Base-by-base conservation (phyloP, 2,113 vertebrate species). In the Takifugu flavidus region DNA sequence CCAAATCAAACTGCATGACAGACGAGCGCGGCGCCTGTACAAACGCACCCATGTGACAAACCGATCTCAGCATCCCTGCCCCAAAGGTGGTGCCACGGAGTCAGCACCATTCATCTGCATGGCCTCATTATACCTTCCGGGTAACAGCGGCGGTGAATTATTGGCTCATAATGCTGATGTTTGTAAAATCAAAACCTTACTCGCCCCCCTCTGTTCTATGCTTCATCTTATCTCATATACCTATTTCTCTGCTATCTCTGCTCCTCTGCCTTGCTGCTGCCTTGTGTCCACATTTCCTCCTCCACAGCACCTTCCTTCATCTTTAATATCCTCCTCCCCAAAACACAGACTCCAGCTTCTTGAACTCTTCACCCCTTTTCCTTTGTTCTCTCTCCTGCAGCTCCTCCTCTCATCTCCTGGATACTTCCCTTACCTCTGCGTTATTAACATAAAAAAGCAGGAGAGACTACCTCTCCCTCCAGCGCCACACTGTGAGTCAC, bases 1-100 rank as follows among this genome's bases (percentile, higher is more conserved):
- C 78, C 79, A 77, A 61, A 72, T 74, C 79, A 86, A 86, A 89
- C 81, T 80, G 82, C 59, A 74, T 86, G 86, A 89, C 79, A 70
- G 81, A 89, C 86, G 82, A 85, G 82, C 80, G 82, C 86, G 85
- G 87, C 86, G 80, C 76, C 80, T 60, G 80, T 82, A 84, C 82
- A 83, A 80, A 84, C 75, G 74, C 60, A 66, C 70, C 58, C 67
- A 78, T 75, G 76, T 86, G 84, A 87, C 67, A 72, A 83, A 86
- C 86, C 77, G 74, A 85, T 84, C 58, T 34, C 10, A 26, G 51
- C 45, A 3, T 83, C 84, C 79, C 55, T 78, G 73, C 65, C 60
- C 60, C 56, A 78, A 76, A 77, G 52, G 68, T 65, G 62, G 70
- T 84, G 80, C 79, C 79, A 73, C 64, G 3, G 72, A 60, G 64